These are phyloP conservation scores for Crypturellus undulatus DNA, from an alignment of 2,113 vertebrate genomes.

Conservation along the genomic window DNA sequence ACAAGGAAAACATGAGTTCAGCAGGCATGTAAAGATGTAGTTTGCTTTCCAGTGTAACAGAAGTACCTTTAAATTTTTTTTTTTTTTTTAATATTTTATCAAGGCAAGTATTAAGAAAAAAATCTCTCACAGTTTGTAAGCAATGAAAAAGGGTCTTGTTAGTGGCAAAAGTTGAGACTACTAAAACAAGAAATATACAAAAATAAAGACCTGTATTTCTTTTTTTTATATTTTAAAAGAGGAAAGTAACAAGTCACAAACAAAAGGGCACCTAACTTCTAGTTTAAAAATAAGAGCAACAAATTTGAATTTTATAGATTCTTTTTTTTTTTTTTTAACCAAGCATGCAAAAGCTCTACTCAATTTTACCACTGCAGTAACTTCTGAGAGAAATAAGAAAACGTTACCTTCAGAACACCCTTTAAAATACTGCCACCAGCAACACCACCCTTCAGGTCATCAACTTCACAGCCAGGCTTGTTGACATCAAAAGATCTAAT, in stretches of 20 bases:
- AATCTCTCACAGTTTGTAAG: not conserved
- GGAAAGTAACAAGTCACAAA: not conserved
- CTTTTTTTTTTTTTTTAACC: not conserved
- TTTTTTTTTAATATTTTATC: not conserved
- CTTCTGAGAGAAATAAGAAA: not conserved
- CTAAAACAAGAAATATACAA: not conserved
- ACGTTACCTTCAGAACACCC: constrained; percentile 93
- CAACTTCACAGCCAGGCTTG: constrained; percentile 98
- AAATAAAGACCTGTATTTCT: not conserved
- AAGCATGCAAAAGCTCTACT: not conserved
- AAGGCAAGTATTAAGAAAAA: not conserved
- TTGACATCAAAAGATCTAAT: constrained; percentile 99
- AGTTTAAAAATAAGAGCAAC: not conserved
- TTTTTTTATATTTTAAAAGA: not conserved
- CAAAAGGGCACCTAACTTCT: not conserved
- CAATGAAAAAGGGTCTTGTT: not conserved
- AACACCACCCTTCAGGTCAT: constrained; percentile 97
- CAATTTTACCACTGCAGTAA: not conserved
- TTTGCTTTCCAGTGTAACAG: not conserved
- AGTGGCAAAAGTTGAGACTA: not conserved
- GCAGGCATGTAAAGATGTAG: not conserved
- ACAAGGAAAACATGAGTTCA: not conserved
- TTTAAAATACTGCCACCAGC: constrained; percentile 98
- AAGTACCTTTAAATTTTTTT: not conserved
- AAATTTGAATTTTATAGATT: not conserved